Base-by-base conservation (phyloP, 1,140 invertebrate species). In the Diorhabda sublineata region DNA sequence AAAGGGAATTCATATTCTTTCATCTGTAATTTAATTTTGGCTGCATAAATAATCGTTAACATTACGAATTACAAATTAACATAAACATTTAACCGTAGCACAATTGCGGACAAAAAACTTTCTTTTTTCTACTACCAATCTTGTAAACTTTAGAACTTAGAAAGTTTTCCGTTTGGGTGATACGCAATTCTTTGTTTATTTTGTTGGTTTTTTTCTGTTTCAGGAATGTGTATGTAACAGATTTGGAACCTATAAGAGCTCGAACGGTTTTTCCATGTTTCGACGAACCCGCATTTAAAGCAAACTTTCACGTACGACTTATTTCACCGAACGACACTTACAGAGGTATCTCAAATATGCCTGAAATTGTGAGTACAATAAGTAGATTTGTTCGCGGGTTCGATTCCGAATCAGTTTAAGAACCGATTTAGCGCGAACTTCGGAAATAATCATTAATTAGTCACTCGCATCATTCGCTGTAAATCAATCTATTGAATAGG, bases 211-310 rank as follows among this genome's bases (percentile, higher is more conserved):
- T 45, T 42, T 2, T n/a, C 57, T 45, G 41, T 63, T 67, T 58
- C 41, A 73, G 85, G 91, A 92, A 81, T 80, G 75, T 96, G 7
- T 89, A 90, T 2, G 84, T 90, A 0, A 95, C 94, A 0, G 94
- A 97, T 78, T 95, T 98, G 75, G 90, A 97, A 77, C 85, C 94
- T 0, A 92, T 89, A 1, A 87, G 92, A 71, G 96, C 96, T 0
- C 86, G 96, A 60, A 84, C 89, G 66, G 94, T 91, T 3, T 97
- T 98, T 79, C 96, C 96, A 0, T 98, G 95, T 81, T 97, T 98
- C 78, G 97, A 98, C 79, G 96, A 98, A 77, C 96, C 96, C 0
- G 84, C 84, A 3, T 87, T 94, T 73, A 98, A 98, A 79, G 92
- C 96, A 0, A 90, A 84, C 3, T 98, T 95, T 78, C 83, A 82